Evolutionary conservation across 2,113 vertebrate genomes (phyloP), one percentile per base, ranked within the genome.

Genomic region (Malurus alboscapulatus): DNA sequence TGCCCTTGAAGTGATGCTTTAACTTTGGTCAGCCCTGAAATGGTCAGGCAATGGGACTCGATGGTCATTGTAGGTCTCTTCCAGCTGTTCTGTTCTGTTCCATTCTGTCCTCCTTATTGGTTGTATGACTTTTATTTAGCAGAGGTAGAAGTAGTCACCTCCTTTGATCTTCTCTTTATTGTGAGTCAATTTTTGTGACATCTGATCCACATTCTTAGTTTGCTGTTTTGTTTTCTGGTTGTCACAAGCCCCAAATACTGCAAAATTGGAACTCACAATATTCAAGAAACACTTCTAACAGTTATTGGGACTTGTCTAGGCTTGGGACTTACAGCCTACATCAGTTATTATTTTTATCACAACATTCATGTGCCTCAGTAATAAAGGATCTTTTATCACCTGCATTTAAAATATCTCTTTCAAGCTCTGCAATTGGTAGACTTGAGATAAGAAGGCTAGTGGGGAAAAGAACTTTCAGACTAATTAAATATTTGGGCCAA

Each of bases 371-470:
- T 29, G 54, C 30, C 63, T 87, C 29, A 68, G 32, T 73, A 59
- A 84, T 27, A 80, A 69, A 84, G 74, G 8, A 44, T 38, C 51
- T 95, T 67, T 93, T 92, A 77, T 18, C 22, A 32, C 29, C 65
- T 88, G 22, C 25, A 59, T 90, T 92, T 61, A 72, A 51, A 91
- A 78, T 91, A 77, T 92, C 59, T 58, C 77, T 74, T 65, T 92
- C 58, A 76, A 90, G 30, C 16, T 87, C 13, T 61, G n/a, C 17
- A 18, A 57, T 87, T 84, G 12, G 5, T 50, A 80, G 36, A 57
- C 19, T 53, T 85, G 47, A 77, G 40, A 80, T 90, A 74, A 69
- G 22, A 20, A 77, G 34, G 55, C 5, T 75, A 54, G 7, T 29
- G 32, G 20, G 40, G 7, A 26, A 38, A n/a, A 55, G 63, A 65